phyloP scores from a whole-genome alignment of 2,888 invertebrate genomes.

The Meliscaeva auricollis region DNA sequence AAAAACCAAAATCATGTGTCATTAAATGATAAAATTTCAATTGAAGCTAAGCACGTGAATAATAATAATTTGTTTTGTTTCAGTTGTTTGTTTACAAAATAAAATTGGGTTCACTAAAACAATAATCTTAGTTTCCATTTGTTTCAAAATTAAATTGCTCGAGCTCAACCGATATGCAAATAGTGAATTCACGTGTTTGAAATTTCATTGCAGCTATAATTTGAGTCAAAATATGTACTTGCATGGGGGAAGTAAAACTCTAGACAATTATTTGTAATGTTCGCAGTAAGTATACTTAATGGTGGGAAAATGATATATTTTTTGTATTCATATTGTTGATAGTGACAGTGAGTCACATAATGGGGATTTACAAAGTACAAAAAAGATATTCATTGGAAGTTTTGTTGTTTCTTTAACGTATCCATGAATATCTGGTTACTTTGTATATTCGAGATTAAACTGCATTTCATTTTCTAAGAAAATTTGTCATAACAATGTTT shows the following conservation, averaged over 20 bases:
- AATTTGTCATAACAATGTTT: not conserved
- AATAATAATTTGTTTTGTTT: not conserved
- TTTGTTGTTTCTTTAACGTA: not conserved
- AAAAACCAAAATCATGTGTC: not conserved
- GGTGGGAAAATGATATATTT: slow-evolving; percentile 9
- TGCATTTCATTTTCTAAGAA: not conserved
- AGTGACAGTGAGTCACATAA: not conserved
- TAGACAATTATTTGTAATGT: not conserved
- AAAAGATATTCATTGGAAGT: not conserved
- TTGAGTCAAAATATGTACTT: not conserved
- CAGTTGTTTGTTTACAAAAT: no score
- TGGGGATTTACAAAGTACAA: not conserved
- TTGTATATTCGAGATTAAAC: not conserved
- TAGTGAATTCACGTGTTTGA: slow-evolving; percentile 5
- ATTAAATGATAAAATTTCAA: slow-evolving; percentile 3
- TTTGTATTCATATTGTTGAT: not conserved
- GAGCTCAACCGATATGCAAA: slow-evolving; percentile 14
- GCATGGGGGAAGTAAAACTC: not conserved
- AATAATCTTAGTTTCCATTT: not conserved
- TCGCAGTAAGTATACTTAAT: slow-evolving; percentile 9
- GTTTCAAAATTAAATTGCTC: not conserved
- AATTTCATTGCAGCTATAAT: not conserved
- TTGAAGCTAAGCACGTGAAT: not conserved
- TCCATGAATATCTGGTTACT: not conserved
- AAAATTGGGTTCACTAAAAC: not conserved